phyloP scores from a whole-genome alignment of 2,888 invertebrate genomes.

The Julus scanicus region DNA sequence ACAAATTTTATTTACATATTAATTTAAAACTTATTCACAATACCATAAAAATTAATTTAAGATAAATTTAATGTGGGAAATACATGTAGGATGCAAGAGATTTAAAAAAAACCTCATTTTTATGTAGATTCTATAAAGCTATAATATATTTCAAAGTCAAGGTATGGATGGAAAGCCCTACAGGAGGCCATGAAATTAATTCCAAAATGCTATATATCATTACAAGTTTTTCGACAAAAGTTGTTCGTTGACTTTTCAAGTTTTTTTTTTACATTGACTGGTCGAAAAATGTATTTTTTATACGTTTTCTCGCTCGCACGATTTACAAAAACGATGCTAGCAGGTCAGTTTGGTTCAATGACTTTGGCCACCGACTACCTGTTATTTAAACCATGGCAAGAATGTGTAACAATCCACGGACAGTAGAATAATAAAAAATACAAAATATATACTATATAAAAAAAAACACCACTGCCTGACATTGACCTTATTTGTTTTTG shows the following conservation, averaged over 20 bases:
- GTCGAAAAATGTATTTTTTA: neutral
- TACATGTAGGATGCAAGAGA: neutral
- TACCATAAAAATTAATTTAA: neutral
- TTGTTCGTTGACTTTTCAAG: constrained; percentile 6
- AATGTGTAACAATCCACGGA: constrained; percentile 47
- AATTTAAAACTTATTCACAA: neutral
- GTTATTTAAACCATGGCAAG: constrained; percentile 45
- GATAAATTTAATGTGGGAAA: constrained; percentile 28
- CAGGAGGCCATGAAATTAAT: constrained; percentile 40
- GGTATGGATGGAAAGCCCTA: constrained; percentile 2
- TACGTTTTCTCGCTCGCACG: constrained; percentile 24
- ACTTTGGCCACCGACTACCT: constrained; percentile 36
- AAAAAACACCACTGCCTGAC: constrained; percentile 16
- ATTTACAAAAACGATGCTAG: constrained; percentile 43
- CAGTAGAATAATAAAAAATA: neutral
- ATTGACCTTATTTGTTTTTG: constrained; percentile 36
- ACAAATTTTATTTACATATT: neutral
- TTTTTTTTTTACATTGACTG: neutral
- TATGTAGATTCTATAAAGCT: neutral
- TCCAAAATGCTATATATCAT: neutral
- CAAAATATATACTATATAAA: neutral
- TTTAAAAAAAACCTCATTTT: constrained; percentile 21
- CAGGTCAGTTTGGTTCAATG: constrained; percentile 43
- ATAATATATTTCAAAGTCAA: constrained; percentile 28
- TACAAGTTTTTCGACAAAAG: constrained; percentile 8